phyloP scores from a whole-genome alignment of 2,797 vertebrate genomes.

The Danio albolineatus region DNA sequence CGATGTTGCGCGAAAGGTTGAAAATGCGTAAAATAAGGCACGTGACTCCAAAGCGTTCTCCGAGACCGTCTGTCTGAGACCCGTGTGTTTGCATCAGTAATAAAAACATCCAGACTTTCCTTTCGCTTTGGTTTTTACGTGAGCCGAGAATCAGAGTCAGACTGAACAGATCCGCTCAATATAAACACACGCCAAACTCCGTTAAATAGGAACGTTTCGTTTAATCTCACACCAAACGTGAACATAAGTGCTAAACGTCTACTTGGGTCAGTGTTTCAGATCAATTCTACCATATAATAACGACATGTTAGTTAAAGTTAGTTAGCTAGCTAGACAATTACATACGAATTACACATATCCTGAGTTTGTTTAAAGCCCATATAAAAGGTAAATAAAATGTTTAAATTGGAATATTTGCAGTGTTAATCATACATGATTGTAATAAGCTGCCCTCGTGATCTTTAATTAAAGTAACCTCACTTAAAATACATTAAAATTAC shows the following conservation, averaged over 20 bases:
- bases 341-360: background rate
- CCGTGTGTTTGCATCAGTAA: constrained; percentile 34
- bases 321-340: too few species aligned
- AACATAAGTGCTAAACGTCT: too few species aligned
- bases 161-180: background rate
- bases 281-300: too few species aligned
- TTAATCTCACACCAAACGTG: too few species aligned
- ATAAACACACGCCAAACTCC: background rate
- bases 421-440: background rate
- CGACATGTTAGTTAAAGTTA: too few species aligned
- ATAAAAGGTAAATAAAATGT: too few species aligned
- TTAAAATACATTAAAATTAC: background rate
- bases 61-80: constrained; percentile 47
- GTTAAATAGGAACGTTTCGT: background rate
- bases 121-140: constrained; percentile 8
- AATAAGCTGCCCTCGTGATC: background rate
- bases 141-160: constrained; percentile 3
- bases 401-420: background rate
- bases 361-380: background rate
- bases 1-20: constrained; percentile 1
- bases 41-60: constrained; percentile 48
- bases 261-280: too few species aligned
- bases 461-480: background rate
- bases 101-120: constrained; percentile 18
- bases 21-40: constrained; percentile 55